A percentile compares a stretch with the other conserved stretches of the same genome.
Evolutionary conservation across 2,888 invertebrate genomes (phyloP).

Genomic region (Imbricaverruca yamaguchii): DNA sequence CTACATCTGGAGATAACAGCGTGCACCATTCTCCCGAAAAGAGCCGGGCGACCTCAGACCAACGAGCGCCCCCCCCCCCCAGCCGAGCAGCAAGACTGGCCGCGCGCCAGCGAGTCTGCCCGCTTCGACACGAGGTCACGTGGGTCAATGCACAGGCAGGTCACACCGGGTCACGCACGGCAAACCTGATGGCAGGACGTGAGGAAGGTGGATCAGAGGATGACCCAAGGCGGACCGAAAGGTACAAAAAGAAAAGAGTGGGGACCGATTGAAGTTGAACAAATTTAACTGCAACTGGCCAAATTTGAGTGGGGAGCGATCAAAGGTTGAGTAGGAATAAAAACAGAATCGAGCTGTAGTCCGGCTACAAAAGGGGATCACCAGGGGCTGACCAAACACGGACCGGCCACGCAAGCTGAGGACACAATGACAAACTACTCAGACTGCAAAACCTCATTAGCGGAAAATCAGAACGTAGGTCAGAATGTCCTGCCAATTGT

Average conservation of each 20-base stretch:
- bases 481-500: no score
- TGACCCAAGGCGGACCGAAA: no score
- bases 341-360: not conserved
- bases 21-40: not conserved
- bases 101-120: not conserved
- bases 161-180: not conserved
- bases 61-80: no score
- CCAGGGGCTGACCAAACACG: no score
- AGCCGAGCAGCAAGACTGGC: no score
- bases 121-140: not conserved
- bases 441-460: no score
- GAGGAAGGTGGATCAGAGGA: no score
- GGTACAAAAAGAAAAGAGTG: no score
- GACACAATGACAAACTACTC: no score
- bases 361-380: not conserved
- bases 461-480: no score
- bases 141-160: not conserved
- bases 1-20: not conserved
- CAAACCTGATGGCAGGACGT: not conserved
- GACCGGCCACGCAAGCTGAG: no score
- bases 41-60: not conserved
- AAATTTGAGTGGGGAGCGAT: not conserved
- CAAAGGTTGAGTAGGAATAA: not conserved
- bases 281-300: not conserved
- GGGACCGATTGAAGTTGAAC: no score